Evolutionary conservation across 2,888 invertebrate genomes (phyloP).

Genomic region (Sipha maydis): DNA sequence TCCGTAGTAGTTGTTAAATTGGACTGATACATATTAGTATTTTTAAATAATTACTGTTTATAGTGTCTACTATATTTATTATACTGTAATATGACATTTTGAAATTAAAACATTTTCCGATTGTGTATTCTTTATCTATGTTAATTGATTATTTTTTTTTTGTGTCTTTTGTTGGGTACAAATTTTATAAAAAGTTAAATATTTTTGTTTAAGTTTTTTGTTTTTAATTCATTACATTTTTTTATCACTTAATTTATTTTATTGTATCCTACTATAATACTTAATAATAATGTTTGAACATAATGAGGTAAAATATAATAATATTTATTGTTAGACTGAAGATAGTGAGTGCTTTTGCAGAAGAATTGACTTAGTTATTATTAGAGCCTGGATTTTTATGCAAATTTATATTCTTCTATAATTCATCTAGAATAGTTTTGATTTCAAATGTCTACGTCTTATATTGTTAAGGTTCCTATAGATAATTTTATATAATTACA

Average conservation of each 20-base stretch:
- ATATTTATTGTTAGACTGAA: slow-evolving; percentile 12
- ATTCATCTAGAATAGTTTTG: no score
- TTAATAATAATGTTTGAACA: background rate
- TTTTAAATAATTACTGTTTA: no score
- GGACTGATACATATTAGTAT: no score
- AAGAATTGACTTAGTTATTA: background rate
- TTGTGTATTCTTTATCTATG: background rate
- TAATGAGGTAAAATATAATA: background rate
- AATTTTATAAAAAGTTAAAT: background rate
- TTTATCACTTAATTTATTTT: background rate
- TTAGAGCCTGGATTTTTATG: no score
- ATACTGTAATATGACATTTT: no score
- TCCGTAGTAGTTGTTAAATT: no score
- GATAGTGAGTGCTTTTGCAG: background rate
- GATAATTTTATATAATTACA: no score
- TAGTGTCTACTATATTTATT: no score
- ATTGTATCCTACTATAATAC: background rate
- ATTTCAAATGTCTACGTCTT: no score
- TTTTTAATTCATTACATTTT: background rate
- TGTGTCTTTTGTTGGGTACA: background rate
- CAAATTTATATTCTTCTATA: no score
- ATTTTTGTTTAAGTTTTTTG: background rate
- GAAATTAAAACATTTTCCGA: background rate
- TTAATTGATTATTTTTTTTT: background rate
- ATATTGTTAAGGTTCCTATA: no score